Base-by-base conservation (phyloP, 2,113 vertebrate species). In the Axis porcinus region DNA sequence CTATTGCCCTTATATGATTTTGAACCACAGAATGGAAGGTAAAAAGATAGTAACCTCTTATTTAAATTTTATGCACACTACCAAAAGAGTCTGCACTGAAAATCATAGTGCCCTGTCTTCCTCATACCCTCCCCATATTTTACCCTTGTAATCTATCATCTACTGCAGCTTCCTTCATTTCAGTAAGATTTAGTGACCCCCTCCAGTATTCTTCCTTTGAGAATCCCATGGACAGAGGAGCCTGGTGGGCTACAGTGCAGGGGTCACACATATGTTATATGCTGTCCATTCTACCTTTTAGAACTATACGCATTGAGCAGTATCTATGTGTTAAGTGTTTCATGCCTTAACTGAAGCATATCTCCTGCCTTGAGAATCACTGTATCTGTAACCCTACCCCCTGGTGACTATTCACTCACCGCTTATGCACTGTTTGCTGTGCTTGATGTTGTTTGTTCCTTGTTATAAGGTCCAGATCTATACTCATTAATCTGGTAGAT, bases 261-360 rank as follows among this genome's bases (percentile, higher is more conserved):
- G 19, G 10, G 10, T 40, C n/a, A 23, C 19, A 74, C 36, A 40
- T 74, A 74, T 23, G 10, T n/a, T n/a, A 92, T 8, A 62, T 15
- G 54, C 1, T 89, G 90, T 55, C 36, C 2, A 52, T 0, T 93
- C 14, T 90, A 14, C 3, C 11, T 1, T 47, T 7, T n/a, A 3
- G 2, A 47, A 36, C 6, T 76, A 0, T 4, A 19, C 0, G 15
- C 21, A 0, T 5, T 50, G 23, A 83, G 10, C 27, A 17, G 5
- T 17, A 33, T 33, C 21, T 23, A 11, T 10, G 5, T 28, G 10
- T 45, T 27, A 76, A 67, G 7, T 23, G 4, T 45, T 58, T 28
- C 17, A 6, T 88, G 23, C 9, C 5, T 57, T 90, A 28, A 55
- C 0, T 1, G 27, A 76, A 76, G 55, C 30, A 43, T 33, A 1